phyloP scores from a whole-genome alignment of 2,797 vertebrate species.

The Chiroxiphia lanceolata region DNA sequence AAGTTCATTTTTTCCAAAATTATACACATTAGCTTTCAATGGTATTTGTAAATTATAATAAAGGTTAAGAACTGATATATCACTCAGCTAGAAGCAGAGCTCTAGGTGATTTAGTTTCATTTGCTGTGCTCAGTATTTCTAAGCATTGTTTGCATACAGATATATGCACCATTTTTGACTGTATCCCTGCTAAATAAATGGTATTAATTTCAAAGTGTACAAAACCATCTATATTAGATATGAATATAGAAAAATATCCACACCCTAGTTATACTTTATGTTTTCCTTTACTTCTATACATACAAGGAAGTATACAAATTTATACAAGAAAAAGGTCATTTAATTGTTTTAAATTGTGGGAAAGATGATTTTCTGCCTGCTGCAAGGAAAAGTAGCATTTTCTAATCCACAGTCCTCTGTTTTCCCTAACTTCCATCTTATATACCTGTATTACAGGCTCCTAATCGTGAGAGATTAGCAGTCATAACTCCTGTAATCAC shows the following conservation, averaged over 20 bases:
- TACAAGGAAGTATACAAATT: neutral
- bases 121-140: neutral
- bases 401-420: neutral
- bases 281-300: neutral
- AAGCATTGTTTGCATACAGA: neutral
- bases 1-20: conserved; percentile 5
- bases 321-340: neutral
- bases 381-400: neutral
- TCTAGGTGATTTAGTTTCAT: neutral
- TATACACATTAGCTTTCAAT: neutral
- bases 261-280: neutral
- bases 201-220: neutral
- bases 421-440: neutral
- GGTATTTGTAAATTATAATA: neutral
- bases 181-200: neutral
- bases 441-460: neutral
- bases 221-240: neutral
- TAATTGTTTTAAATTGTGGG: neutral
- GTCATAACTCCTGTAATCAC: neutral
- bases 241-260: neutral
- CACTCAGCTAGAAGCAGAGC: neutral
- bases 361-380: neutral
- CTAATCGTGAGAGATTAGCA: neutral
- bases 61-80: neutral
- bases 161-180: neutral